Conservation (phyloP, 2,888 invertebrate genomes). For the Prosapia bicincta region DNA sequence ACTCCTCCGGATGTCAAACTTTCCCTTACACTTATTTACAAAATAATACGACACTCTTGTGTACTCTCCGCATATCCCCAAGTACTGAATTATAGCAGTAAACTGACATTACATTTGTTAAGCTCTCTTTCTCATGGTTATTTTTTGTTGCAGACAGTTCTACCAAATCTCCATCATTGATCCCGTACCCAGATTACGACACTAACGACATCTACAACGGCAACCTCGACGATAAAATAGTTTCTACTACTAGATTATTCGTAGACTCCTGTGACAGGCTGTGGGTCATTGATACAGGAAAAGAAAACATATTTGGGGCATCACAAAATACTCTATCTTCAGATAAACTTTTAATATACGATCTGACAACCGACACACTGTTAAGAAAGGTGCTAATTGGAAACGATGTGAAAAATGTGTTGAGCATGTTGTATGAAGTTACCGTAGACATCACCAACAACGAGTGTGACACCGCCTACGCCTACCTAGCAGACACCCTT, state of each 20-base stretch:
- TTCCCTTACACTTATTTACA: no score
- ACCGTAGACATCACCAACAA: slow-evolving; percentile 66
- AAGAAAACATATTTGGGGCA: neutral
- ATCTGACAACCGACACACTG: slow-evolving; percentile 56
- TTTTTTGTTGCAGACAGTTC: neutral
- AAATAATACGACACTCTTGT: no score
- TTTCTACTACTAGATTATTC: neutral
- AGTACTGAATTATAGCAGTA: no score
- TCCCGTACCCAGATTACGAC: neutral
- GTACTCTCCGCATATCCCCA: no score
- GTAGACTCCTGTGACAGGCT: neutral
- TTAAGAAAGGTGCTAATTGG: slow-evolving; percentile 43
- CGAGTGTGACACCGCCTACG: slow-evolving; percentile 70
- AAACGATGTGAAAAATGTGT: slow-evolving; percentile 60
- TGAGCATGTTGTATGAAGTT: slow-evolving; percentile 73
- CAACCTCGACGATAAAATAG: neutral
- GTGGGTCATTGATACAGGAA: neutral
- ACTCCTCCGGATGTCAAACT: no score
- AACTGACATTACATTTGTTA: no score
- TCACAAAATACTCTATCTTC: neutral
- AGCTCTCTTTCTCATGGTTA: no score
- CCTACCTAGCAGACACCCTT: slow-evolving; percentile 79
- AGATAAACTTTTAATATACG: neutral
- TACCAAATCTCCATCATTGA: neutral
- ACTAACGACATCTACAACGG: neutral